phyloP scores from a whole-genome alignment of 2,797 vertebrate genomes.

The Trematomus bernacchii region DNA sequence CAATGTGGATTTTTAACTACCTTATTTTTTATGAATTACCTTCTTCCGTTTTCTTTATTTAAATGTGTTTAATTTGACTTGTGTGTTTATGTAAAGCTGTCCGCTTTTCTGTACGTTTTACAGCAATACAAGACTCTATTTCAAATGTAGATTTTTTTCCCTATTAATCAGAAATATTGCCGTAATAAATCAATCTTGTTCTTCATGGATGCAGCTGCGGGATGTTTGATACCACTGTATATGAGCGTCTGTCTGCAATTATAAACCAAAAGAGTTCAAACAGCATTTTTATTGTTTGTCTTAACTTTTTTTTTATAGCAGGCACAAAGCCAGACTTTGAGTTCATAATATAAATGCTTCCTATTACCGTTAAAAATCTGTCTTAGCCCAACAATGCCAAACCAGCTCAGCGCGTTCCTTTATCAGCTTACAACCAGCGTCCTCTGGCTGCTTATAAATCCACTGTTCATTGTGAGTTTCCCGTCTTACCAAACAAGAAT shows the following conservation, averaged over 20 bases:
- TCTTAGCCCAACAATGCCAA: constrained; percentile 72
- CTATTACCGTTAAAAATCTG: constrained; percentile 80
- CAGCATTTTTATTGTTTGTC: constrained; percentile 77
- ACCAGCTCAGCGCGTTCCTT: constrained; percentile 76
- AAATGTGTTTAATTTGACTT: too few relatives aligned
- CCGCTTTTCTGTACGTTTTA: too few relatives aligned
- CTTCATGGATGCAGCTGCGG: constrained; percentile 57
- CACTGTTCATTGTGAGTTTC: constrained; percentile 75
- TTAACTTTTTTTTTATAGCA: constrained; percentile 74
- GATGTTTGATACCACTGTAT: constrained; percentile 68
- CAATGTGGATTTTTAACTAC: too few relatives aligned
- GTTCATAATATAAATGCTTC: constrained; percentile 77
- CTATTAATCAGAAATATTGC: constrained; percentile 46
- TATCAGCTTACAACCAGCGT: constrained; percentile 84
- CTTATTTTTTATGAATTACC: too few relatives aligned
- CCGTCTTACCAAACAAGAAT: constrained; percentile 78
- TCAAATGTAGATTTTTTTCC: constrained; percentile 54
- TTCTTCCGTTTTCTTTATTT: too few relatives aligned
- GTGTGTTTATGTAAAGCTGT: too few relatives aligned
- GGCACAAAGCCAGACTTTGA: constrained; percentile 72
- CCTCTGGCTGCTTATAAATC: constrained; percentile 80
- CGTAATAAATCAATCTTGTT: constrained; percentile 62
- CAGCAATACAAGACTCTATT: constrained; percentile 41
- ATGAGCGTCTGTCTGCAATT: constrained; percentile 64
- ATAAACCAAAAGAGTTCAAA: constrained; percentile 65